Evolutionary conservation across 2,888 invertebrate genomes (phyloP), one percentile per base, ranked within the genome.

Genomic region (Leptopilina syphax): DNA sequence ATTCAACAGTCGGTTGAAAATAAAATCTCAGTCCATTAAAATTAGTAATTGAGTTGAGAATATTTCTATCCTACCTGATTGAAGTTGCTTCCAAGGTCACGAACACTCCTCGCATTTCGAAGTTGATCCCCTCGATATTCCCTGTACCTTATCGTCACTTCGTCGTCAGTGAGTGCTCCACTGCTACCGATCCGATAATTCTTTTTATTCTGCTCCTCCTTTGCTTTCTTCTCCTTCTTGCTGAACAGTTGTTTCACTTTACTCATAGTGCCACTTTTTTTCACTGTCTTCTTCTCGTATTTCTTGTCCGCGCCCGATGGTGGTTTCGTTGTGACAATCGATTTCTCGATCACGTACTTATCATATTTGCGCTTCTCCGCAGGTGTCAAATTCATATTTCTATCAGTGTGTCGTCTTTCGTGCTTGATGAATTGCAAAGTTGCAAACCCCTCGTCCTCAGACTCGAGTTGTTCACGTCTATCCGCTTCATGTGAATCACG

Each of bases 181-280:
- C 88, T 90, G 84, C 88, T 88, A 80, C 83, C 83, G 57, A 84
- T 83, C 77, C 89, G 88, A 81, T 81, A 82, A 73, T 84, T 86
- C 81, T 88, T 88, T 87, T 89, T 89, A 82, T 85, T 89, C 85
- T 94, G 94, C 83, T 93, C 93, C 85, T 94, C 94, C 90, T 94
- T 94, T 91, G 94, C 94, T 92, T 94, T 94, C 90, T 94, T 94
- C 93, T 94, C 94, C 93, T 95, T 95, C 93, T 95, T 95, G 79
- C 94, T 95, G 92, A 96, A 96, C 87, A 96, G 93, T 91, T 96
- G 96, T 89, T 96, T 96, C 85, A 95, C 93, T 94, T 95, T 91
- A 86, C 90, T 91, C 91, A 91, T 91, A 47, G 91, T 92, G 41
- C 90, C 90, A 79, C 89, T 89, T 84, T 91, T 91, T 84, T 91